Base-by-base conservation (phyloP, 2,888 invertebrate genomes). In the Agonum fuliginosum region DNA sequence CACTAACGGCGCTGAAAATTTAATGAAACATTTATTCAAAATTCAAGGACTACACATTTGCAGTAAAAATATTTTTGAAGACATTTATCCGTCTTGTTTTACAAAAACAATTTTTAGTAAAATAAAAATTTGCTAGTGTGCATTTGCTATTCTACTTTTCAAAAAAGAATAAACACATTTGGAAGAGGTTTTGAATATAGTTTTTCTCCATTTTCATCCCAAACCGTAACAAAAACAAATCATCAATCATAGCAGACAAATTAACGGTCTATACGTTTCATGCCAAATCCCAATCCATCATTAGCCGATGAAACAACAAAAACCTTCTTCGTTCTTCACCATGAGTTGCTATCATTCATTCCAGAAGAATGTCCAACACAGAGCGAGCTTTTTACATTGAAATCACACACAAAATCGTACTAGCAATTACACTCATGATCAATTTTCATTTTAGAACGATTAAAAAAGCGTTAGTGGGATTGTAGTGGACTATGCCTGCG, bases 271-370 rank as follows among this genome's bases (percentile, higher is more conserved):
- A 48, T 48, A 8, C 10, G 24, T 17, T 24, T 37, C 70, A 70
- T 46, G 70, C 19, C 70, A 70, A 70, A 70, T 70, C 70, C 43
- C 70, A 22, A 70, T 70, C 70, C 70, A 70, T 70, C 70, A 70
- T 70, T 70, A 70, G 41, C 48, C 37, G 37, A 37, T 37, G 46
- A 48, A 46, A 70, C 20, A 70, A 46, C 43, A 70, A 48, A 48
- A 20, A 48, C 0, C 48, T 48, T 12, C 48, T 37, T 37, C 37
- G 12, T 48, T 12, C 48, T 37, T 37, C 37, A 37, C 3, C 37
- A 10, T n/a, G n/a, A 37, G 37, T 37, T 37, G n/a, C 20, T 54
- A 54, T 54, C 54, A 54, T 54, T 24, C 48, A 48, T 48, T 48
- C 3, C 5, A 1, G 20, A 48, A 48, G 48, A 48, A 14, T 48